Percentiles rank a stretch among this genome's conserved stretches.
These are phyloP conservation scores for Mystacornis crossleyi DNA, from an alignment of 2,113 vertebrate genomes.

Conservation along the genomic window DNA sequence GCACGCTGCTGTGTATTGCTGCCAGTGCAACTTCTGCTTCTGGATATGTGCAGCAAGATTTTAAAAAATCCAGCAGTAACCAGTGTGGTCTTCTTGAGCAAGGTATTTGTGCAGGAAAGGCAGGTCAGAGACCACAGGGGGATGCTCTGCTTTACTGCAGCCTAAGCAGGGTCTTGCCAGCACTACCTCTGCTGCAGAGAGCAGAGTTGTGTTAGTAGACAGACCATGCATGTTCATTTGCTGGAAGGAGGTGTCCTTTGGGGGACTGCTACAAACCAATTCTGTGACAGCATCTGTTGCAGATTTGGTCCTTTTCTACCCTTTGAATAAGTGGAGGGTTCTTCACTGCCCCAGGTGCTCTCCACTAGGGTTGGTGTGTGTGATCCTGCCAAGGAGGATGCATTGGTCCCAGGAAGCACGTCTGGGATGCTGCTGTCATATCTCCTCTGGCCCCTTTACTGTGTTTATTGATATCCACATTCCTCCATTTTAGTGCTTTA, in stretches of 20 bases:
- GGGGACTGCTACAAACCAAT: background rate
- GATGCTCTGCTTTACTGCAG: background rate
- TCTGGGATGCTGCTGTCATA: background rate
- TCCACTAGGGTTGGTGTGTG: background rate
- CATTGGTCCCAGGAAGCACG: background rate
- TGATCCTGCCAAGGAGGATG: background rate
- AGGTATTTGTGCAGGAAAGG: background rate
- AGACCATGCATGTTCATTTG: fast-evolving
- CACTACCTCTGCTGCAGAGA: background rate
- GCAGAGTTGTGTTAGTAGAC: background rate
- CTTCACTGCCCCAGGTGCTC: background rate
- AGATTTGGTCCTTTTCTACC: background rate
- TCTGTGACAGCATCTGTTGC: background rate
- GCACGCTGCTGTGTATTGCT: background rate
- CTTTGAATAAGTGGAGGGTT: background rate
- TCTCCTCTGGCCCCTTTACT: background rate
- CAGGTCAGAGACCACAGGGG: background rate
- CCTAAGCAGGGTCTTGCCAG: background rate
- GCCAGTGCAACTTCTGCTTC: background rate
- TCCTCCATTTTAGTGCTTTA: constrained; percentile 13
- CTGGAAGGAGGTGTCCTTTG: background rate
- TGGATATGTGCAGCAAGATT: background rate
- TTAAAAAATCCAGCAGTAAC: background rate
- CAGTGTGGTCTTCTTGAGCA: background rate
- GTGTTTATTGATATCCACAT: background rate